Evolutionary conservation across 2,113 vertebrate genomes (phyloP).

Genomic region (Serinus canaria): DNA sequence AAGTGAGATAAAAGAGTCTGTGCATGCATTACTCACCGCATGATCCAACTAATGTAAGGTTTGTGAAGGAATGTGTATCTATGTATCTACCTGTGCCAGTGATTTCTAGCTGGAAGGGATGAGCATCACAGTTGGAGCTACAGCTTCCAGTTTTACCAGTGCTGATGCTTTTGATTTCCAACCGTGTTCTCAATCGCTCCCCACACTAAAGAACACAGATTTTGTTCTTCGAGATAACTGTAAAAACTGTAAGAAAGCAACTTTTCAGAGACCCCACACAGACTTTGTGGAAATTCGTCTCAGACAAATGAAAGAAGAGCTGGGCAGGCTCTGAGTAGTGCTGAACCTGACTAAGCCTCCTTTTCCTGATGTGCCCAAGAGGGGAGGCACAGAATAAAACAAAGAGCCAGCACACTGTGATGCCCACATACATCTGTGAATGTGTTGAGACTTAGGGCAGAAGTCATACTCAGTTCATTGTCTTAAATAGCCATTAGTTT

Average conservation of each 20-base stretch:
- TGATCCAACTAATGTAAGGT: background rate
- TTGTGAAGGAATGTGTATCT: background rate
- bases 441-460: background rate
- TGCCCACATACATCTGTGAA: background rate
- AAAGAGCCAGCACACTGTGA: background rate
- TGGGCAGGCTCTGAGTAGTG: background rate
- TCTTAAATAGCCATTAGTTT: background rate
- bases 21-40: background rate
- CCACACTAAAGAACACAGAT: background rate
- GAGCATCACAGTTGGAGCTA: background rate
- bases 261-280: background rate
- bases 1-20: background rate
- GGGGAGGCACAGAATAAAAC: background rate
- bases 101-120: background rate
- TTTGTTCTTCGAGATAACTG: background rate
- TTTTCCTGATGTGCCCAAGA: background rate
- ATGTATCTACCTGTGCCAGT: background rate
- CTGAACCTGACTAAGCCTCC: background rate
- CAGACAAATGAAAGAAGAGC: background rate
- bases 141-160: background rate
- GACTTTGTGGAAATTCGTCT: accelerated
- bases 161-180: background rate
- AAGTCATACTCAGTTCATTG: background rate
- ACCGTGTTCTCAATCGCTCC: background rate
- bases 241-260: background rate